These are phyloP conservation scores for Rhyacichthys aspro DNA, from an alignment of 2,797 vertebrate genomes.

Conservation along the genomic window DNA sequence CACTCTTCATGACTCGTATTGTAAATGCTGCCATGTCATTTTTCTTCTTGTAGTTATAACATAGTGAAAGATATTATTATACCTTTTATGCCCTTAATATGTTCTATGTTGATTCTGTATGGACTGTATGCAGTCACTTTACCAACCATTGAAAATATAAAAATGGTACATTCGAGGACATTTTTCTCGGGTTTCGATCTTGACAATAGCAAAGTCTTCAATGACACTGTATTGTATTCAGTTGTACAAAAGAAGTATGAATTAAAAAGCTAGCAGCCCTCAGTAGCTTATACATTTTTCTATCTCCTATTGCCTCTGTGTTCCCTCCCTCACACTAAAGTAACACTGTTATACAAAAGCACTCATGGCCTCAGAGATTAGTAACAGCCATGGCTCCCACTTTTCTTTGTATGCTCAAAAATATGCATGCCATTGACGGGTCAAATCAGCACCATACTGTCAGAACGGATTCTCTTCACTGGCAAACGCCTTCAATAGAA, in stretches of 20 bases:
- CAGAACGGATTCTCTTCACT: conserved; percentile 60
- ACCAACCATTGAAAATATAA: no score
- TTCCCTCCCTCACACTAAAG: neutral
- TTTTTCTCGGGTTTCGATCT: neutral
- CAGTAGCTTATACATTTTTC: neutral
- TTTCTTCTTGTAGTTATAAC: no score
- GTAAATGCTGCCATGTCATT: no score
- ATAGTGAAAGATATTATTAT: no score
- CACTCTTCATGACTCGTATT: no score
- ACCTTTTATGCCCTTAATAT: no score
- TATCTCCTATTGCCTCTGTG: neutral
- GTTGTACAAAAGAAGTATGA: neutral
- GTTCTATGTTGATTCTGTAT: no score
- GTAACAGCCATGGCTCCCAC: conserved; percentile 47
- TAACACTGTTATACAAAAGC: conserved; percentile 6
- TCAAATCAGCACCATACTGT: conserved; percentile 61
- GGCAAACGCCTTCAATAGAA: conserved; percentile 51
- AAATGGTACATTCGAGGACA: neutral
- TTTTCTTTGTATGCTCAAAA: conserved; percentile 51
- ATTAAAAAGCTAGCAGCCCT: neutral
- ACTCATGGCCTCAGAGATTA: conserved; percentile 42
- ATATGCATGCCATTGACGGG: conserved; percentile 47
- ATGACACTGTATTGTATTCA: neutral
- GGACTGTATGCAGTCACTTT: no score
- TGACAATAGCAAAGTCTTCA: neutral